phyloP scores from a whole-genome alignment of 1,140 invertebrate species.

The Rhyzopertha dominica region DNA sequence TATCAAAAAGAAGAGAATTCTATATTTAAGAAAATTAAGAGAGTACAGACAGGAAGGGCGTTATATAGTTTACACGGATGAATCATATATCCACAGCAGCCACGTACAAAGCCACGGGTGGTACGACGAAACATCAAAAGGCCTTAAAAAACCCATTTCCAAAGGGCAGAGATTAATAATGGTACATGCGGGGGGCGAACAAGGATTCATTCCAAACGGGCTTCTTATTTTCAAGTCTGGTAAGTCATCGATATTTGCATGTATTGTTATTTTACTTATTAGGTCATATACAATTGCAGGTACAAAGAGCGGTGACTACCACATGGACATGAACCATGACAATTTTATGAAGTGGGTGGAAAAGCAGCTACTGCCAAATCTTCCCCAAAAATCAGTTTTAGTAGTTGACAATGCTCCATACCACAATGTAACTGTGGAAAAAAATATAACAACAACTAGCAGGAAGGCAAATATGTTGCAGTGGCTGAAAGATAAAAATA shows the following conservation, averaged over 20 bases:
- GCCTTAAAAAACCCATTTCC: constrained; percentile 19
- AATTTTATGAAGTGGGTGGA: constrained; percentile 23
- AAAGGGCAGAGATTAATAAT: constrained; percentile 33
- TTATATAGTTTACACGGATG: not conserved
- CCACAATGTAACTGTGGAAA: constrained; percentile 22
- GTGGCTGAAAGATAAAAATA: constrained; percentile 26
- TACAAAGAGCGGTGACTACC: constrained; percentile 29
- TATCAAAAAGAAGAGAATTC: not conserved
- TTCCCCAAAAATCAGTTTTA: constrained; percentile 23
- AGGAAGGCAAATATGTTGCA: constrained; percentile 31
- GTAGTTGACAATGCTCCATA: constrained; percentile 38
- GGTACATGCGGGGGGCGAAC: constrained; percentile 29
- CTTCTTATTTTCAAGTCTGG: constrained; percentile 25
- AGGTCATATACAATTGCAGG: not conserved
- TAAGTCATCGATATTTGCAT: constrained; percentile 2
- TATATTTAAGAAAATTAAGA: not conserved
- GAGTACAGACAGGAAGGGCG: not conserved
- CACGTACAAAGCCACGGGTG: not conserved
- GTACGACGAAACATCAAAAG: not conserved
- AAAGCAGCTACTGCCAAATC: constrained; percentile 24
- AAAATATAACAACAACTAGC: constrained; percentile 19
- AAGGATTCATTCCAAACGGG: constrained; percentile 28
- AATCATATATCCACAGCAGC: constrained; percentile 2
- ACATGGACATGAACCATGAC: constrained; percentile 33
- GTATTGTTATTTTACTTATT: no score